Evolutionary conservation across 2,888 invertebrate species (phyloP).

Genomic region (Rhogogaster chlorosoma): DNA sequence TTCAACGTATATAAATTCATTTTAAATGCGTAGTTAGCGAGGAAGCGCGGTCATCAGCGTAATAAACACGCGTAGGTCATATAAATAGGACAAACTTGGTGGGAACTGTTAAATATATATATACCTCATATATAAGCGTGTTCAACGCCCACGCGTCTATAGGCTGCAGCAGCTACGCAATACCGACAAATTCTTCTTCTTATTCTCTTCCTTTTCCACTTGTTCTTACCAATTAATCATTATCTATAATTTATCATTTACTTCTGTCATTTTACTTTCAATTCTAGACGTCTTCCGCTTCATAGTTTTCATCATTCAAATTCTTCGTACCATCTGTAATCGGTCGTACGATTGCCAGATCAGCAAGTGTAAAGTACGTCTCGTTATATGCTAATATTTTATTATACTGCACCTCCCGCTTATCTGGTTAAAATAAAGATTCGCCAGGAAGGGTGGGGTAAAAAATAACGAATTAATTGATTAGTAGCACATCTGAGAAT

Average conservation of each 20-base stretch:
- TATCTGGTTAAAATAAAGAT: too few species aligned
- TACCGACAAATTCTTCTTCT: not conserved
- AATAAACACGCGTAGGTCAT: constrained; percentile 45
- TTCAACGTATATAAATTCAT: constrained; percentile 8
- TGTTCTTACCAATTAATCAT: not conserved
- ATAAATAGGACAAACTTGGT: constrained; percentile 47
- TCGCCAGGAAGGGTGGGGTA: too few species aligned
- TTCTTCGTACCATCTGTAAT: not conserved
- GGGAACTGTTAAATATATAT: constrained; percentile 33
- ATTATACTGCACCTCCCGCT: too few species aligned
- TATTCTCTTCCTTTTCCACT: not conserved
- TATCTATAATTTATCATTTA: not conserved
- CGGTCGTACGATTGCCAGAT: too few species aligned
- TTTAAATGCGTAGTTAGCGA: constrained; percentile 44
- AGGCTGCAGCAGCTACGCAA: not conserved
- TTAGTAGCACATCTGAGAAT: too few species aligned
- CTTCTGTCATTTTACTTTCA: not conserved
- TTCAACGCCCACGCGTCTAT: not conserved
- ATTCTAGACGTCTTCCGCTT: not conserved
- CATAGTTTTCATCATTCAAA: not conserved
- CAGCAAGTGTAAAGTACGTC: too few species aligned
- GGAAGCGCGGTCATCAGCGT: constrained; percentile 40
- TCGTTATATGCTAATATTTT: too few species aligned
- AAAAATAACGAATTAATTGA: too few species aligned
- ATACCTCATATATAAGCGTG: not conserved